Evolutionary conservation across 1,140 invertebrate genomes (phyloP).

Genomic region (Ceratosolen fusciceps): DNA sequence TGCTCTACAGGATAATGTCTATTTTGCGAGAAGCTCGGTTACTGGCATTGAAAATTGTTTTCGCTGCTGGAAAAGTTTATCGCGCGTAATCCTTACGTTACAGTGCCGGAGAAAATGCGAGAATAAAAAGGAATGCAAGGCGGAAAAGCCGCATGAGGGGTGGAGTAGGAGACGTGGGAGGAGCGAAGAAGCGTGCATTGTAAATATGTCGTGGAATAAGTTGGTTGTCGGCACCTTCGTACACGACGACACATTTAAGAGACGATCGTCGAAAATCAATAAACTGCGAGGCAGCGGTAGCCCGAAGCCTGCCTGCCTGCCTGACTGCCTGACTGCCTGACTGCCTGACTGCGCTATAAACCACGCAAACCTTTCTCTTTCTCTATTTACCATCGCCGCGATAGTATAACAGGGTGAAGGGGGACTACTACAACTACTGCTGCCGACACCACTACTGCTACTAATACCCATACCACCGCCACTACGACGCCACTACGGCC

Average conservation of each 20-base stretch:
- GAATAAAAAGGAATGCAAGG: not conserved
- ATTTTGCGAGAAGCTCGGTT: not conserved
- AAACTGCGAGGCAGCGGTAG: slow-evolving; percentile 2
- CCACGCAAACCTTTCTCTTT: slow-evolving; percentile 13
- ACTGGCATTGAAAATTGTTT: not conserved
- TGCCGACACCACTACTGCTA: not conserved
- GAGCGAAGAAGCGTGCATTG: too few relatives aligned
- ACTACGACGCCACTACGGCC: not conserved
- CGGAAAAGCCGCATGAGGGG: too few relatives aligned
- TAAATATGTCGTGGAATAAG: slow-evolving; percentile 10
- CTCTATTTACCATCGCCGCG: slow-evolving; percentile 5
- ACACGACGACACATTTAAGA: slow-evolving; percentile 16
- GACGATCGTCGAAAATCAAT: slow-evolving; percentile 35
- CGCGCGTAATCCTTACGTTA: not conserved
- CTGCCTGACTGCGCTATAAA: slow-evolving; percentile 4
- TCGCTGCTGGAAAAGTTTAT: not conserved
- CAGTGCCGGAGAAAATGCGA: not conserved
- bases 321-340: not conserved
- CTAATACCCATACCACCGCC: not conserved
- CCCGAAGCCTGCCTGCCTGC: not conserved
- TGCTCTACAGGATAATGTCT: not conserved
- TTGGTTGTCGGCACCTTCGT: not conserved
- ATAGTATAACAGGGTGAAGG: not conserved
- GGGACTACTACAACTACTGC: not conserved
- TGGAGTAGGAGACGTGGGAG: too few relatives aligned